phyloP scores from a whole-genome alignment of 2,113 vertebrate species.

The Mungos mungo region DNA sequence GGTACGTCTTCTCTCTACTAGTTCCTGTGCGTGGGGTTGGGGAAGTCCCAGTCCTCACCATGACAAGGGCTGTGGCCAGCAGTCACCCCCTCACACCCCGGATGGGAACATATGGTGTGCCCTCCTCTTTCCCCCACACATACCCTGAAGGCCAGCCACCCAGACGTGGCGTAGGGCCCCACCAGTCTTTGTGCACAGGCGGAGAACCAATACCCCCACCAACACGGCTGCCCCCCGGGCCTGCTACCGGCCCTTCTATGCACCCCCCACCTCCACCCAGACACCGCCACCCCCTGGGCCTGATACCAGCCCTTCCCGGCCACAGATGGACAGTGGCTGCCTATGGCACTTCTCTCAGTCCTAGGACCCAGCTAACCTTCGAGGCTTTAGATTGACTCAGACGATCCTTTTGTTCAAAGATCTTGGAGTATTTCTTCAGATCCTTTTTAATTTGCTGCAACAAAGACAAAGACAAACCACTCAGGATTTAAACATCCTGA shows the following conservation, averaged over 20 bases:
- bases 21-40: constrained; percentile 84
- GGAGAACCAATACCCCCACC: neutral
- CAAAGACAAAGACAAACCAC: constrained; percentile 57
- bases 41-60: neutral
- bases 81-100: neutral
- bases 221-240: fast-evolving
- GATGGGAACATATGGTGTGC: no score
- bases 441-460: constrained; percentile 97
- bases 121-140: no score
- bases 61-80: neutral
- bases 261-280: no score
- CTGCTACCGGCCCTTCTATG: neutral
- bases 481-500: neutral
- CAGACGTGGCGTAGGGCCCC: neutral
- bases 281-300: fast-evolving
- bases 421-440: constrained; percentile 99
- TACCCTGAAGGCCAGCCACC: neutral
- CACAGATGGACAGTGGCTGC: fast-evolving
- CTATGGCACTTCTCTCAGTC: neutral
- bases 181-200: neutral
- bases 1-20: constrained; percentile 94
- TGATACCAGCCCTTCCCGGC: fast-evolving
- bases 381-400: constrained; percentile 99
- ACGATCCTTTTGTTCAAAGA: constrained; percentile 99
- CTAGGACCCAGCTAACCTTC: constrained; percentile 87